phyloP scores from a whole-genome alignment of 2,797 vertebrate species.

The Dryobates pubescens region DNA sequence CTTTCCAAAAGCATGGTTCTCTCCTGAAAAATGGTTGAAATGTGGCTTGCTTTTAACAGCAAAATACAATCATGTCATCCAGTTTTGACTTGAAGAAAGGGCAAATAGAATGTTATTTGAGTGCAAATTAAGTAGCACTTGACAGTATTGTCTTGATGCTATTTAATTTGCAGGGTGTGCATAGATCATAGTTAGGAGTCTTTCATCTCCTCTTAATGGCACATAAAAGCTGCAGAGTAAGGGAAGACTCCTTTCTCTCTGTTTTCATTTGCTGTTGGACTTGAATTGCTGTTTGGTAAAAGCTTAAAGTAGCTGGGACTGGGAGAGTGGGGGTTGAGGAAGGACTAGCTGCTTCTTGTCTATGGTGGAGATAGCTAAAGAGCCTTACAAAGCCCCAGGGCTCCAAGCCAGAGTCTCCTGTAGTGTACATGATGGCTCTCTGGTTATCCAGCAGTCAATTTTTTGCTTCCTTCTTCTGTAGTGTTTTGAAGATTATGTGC shows the following conservation, averaged over 20 bases:
- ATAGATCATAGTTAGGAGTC: background rate
- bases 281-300: background rate
- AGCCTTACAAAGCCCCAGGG: background rate
- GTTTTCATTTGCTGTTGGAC: background rate
- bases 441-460: background rate
- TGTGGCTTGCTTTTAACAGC: background rate
- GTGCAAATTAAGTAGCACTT: slow-evolving; percentile 21
- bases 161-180: slow-evolving; percentile 45
- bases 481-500: background rate
- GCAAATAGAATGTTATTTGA: background rate
- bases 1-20: background rate
- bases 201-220: slow-evolving; percentile 36
- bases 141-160: background rate
- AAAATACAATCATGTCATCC: background rate
- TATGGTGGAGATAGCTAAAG: background rate
- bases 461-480: background rate
- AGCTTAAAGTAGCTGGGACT: background rate
- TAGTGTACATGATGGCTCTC: background rate
- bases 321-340: background rate
- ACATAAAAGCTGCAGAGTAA: slow-evolving; percentile 30
- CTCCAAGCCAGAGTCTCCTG: background rate
- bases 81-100: background rate
- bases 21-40: background rate
- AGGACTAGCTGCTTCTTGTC: background rate
- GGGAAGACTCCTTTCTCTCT: background rate